These are phyloP conservation scores for Agonopterix subpropinquella DNA, from an alignment of 2,888 invertebrate genomes.

Conservation along the genomic window DNA sequence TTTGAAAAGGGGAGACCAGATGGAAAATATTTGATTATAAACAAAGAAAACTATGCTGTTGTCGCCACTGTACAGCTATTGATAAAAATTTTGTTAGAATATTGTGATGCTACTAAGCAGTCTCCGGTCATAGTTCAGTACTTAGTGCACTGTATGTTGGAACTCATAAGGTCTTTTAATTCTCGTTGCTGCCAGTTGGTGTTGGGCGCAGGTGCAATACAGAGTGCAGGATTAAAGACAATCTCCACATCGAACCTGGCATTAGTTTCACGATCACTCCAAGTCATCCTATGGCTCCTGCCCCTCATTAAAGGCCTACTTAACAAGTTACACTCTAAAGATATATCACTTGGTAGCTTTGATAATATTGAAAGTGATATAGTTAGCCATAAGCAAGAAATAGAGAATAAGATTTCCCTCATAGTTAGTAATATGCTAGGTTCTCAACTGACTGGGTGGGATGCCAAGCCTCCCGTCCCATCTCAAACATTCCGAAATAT, in stretches of 20 bases:
- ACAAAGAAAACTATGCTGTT: constrained; percentile 84
- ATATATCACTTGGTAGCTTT: constrained; percentile 71
- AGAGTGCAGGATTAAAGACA: constrained; percentile 94
- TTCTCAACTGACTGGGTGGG: constrained; percentile 90
- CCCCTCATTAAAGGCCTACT: constrained; percentile 83
- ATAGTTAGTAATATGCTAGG: constrained; percentile 92
- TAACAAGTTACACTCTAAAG: constrained; percentile 73
- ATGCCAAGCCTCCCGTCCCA: constrained; percentile 95
- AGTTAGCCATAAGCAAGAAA: constrained; percentile 92
- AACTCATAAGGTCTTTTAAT: constrained; percentile 90
- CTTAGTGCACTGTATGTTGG: constrained; percentile 89
- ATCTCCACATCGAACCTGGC: constrained; percentile 97
- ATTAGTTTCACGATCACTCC: constrained; percentile 87
- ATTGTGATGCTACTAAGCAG: constrained; percentile 88
- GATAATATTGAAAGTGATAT: constrained; percentile 86
- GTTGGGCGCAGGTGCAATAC: constrained; percentile 96
- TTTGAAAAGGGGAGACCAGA: constrained; percentile 61
- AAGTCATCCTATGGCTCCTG: constrained; percentile 87
- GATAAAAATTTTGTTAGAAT: constrained; percentile 93
- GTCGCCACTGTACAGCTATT: constrained; percentile 90
- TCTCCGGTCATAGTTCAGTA: constrained; percentile 87
- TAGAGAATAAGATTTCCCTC: constrained; percentile 91
- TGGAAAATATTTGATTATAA: constrained; percentile 76
- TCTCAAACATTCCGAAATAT: constrained; percentile 92
- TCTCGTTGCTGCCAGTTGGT: constrained; percentile 95